Percentiles rank a stretch among this genome's conserved stretches.
phyloP scores from a whole-genome alignment of 2,797 vertebrate genomes.

The Pampus argenteus region DNA sequence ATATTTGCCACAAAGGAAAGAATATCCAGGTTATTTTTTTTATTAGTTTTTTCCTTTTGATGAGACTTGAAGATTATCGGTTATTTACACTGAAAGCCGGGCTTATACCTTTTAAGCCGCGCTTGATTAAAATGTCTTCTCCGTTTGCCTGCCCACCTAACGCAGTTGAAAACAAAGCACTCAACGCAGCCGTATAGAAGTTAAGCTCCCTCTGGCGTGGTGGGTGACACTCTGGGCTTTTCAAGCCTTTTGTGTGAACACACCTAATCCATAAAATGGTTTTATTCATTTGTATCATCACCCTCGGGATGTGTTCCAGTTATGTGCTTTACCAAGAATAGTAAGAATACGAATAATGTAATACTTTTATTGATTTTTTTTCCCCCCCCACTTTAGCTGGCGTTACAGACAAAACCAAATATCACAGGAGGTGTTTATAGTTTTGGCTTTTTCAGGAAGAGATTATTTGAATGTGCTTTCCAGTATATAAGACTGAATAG shows the following conservation, averaged over 20 bases:
- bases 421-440: too few species aligned
- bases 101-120: conserved; percentile 32
- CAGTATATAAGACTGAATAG: neutral
- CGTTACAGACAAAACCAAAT: neutral
- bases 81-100: conserved; percentile 50
- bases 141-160: conserved; percentile 14
- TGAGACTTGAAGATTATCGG: conserved; percentile 51
- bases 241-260: conserved; percentile 33
- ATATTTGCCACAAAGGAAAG: conserved; percentile 44
- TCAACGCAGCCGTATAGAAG: neutral
- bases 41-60: conserved; percentile 61
- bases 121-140: conserved; percentile 57
- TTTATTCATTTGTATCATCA: conserved; percentile 44
- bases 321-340: conserved; percentile 35
- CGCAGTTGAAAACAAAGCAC: conserved; percentile 14
- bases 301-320: conserved; percentile 47
- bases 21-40: conserved; percentile 46
- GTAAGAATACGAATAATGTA: conserved; percentile 13
- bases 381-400: neutral
- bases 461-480: neutral
- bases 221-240: conserved; percentile 21
- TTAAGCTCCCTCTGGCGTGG: neutral
- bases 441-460: neutral
- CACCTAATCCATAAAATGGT: conserved; percentile 52
- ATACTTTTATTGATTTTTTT: conserved; percentile 17